Evolutionary conservation across 1,140 invertebrate genomes (phyloP).

Genomic region (Lanistes nyassanus): DNA sequence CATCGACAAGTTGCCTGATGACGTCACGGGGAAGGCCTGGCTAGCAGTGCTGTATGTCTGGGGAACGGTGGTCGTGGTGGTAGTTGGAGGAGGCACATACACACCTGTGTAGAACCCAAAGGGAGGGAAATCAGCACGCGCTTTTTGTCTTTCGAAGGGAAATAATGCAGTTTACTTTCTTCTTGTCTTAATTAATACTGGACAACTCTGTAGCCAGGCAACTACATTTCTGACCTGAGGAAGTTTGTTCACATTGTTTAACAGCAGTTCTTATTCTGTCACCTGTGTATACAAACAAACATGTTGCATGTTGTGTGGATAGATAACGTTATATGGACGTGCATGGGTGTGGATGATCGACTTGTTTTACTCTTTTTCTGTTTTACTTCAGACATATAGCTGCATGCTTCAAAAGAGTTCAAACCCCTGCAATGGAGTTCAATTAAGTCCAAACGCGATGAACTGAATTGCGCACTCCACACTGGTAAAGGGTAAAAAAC

Average conservation of each 20-base stretch:
- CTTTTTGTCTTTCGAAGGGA: too few species aligned
- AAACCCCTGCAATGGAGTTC: too few species aligned
- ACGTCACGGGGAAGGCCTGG: background rate
- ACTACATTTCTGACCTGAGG: background rate
- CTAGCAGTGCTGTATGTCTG: background rate
- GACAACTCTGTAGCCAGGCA: background rate
- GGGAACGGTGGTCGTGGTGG: background rate
- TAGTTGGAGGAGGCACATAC: constrained; percentile 4
- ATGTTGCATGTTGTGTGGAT: too few species aligned
- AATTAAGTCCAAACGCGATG: too few species aligned
- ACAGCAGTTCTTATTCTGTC: background rate
- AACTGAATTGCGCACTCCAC: too few species aligned
- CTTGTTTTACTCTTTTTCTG: too few species aligned
- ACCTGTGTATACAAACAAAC: background rate
- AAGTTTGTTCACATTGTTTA: background rate
- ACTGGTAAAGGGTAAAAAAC: too few species aligned
- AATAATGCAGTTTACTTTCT: background rate
- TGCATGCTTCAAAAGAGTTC: too few species aligned
- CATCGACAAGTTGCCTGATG: too few species aligned
- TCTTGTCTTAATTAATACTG: background rate
- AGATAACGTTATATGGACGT: too few species aligned
- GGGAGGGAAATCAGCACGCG: background rate
- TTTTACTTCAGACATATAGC: too few species aligned
- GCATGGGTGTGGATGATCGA: too few species aligned
- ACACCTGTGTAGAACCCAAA: background rate